Base-by-base conservation (phyloP, 2,113 vertebrate species). In the Nanorana parkeri region DNA sequence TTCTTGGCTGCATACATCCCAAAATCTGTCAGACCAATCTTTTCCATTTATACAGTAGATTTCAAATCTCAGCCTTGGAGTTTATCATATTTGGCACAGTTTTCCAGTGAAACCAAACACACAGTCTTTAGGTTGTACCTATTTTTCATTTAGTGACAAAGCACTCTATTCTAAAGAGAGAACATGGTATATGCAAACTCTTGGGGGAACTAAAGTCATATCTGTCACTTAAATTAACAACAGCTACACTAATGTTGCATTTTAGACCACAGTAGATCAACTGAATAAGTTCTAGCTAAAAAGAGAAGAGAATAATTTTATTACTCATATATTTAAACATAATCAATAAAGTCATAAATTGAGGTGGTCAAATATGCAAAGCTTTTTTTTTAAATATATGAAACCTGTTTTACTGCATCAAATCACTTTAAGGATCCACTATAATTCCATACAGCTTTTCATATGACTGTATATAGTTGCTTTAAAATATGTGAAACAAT, bases 61-160 rank as follows among this genome's bases (percentile, higher is more conserved):
- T 20, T 68, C 63, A 56, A n/a, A 56, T 67, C 51, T 32, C 11
- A 54, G 16, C 13, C 52, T 55, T 67, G 52, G 51, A 67, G 54
- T 26, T 78, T 78, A 66, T 55, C 26, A 67, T 29, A 66, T 29
- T 55, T 77, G 61, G 51, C 75, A 77, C 23, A 51, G 32, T 63
- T 17, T 41, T 20, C 6, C 21, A 72, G 54, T 23, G 58, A 77
- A 77, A 47, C 61, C n/a, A 20, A 75, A 75, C 28, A 21, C 6
- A 54, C n/a, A n/a, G n/a, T 17, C 23, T 52, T 54, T 71, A 52
- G 8, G 68, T n/a, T 47, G 47, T 17, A 51, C 36, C 41, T 47
- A 68, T 68, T 71, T 52, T 51, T 47, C 24, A 52, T 73, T 56
- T 4, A 73, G 52, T 73, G 69, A 56, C 66, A 68, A 36, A 36